phyloP scores from a whole-genome alignment of 2,113 vertebrate species.

The Bos indicus region DNA sequence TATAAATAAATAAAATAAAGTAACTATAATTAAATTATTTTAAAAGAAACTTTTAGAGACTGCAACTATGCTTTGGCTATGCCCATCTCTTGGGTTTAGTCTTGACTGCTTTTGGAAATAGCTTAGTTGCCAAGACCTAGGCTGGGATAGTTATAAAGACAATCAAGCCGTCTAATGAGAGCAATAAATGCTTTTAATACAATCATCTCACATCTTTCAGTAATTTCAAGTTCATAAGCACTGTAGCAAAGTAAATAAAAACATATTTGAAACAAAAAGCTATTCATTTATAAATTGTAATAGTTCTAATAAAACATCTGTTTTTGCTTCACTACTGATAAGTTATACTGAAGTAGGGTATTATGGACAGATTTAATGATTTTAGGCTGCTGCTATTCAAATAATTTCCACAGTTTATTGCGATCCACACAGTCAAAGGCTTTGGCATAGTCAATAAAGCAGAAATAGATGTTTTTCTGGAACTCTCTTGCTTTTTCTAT shows the following conservation, averaged over 20 bases:
- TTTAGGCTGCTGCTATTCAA: background rate
- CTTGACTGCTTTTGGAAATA: background rate
- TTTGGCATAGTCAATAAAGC: no score
- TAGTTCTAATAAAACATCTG: slow-evolving; percentile 13
- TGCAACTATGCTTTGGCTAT: background rate
- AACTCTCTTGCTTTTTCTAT: no score
- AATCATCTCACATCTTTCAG: background rate
- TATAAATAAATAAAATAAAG: background rate
- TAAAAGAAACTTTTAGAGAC: background rate
- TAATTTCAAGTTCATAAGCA: slow-evolving; percentile 20
- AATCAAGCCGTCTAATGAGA: background rate
- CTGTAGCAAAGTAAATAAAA: slow-evolving; percentile 15
- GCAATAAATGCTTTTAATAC: background rate
- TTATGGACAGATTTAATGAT: background rate
- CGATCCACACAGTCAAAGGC: no score
- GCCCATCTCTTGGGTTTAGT: background rate
- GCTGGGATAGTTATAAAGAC: background rate
- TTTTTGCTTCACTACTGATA: slow-evolving; percentile 6
- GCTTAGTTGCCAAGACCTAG: background rate
- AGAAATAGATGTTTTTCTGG: no score
- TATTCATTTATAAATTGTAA: background rate
- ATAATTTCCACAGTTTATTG: background rate
- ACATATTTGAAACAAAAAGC: slow-evolving; percentile 12
- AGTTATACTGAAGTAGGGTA: background rate
- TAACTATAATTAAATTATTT: background rate